Percentiles rank a stretch among this genome's conserved stretches.
Conservation (phyloP, 2,797 vertebrate genomes). For the Pantherophis vulpinus region DNA sequence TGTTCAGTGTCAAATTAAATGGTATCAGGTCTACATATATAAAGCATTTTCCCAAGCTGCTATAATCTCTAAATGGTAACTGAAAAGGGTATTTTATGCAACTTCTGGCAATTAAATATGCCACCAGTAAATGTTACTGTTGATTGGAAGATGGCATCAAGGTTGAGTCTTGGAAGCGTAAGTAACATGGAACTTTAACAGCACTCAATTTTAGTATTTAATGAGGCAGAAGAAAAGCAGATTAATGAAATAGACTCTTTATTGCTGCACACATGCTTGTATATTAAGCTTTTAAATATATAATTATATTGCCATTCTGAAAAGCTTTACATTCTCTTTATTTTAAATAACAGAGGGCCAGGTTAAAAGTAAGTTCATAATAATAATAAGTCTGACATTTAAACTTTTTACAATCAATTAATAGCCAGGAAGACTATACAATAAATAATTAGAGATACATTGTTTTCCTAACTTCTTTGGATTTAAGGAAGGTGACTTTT, state of each 20-base stretch:
- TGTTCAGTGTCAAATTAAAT: neutral
- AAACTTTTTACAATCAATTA: constrained; percentile 47
- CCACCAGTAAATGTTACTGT: neutral
- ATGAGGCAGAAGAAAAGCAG: constrained; percentile 23
- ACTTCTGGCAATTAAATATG: neutral
- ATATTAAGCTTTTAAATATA: constrained; percentile 60
- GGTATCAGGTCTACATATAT: neutral
- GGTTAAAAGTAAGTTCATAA: constrained; percentile 39
- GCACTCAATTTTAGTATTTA: neutral
- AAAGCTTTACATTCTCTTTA: constrained; percentile 59
- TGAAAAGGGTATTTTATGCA: neutral
- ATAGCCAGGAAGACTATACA: constrained; percentile 45
- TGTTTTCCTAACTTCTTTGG: constrained; percentile 8
- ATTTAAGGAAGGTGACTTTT: constrained; percentile 32
- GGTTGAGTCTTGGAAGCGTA: neutral
- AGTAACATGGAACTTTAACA: neutral
- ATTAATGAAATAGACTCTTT: constrained; percentile 67
- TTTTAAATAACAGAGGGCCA: constrained; percentile 40
- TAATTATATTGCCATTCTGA: constrained; percentile 46
- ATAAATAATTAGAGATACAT: constrained; percentile 36
- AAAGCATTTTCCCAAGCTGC: neutral
- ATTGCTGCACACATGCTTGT: constrained; percentile 65
- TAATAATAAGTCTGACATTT: constrained; percentile 34
- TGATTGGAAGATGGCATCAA: neutral
- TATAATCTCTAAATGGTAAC: neutral